Base-by-base conservation (phyloP, 2,113 vertebrate genomes). In the Axis porcinus region DNA sequence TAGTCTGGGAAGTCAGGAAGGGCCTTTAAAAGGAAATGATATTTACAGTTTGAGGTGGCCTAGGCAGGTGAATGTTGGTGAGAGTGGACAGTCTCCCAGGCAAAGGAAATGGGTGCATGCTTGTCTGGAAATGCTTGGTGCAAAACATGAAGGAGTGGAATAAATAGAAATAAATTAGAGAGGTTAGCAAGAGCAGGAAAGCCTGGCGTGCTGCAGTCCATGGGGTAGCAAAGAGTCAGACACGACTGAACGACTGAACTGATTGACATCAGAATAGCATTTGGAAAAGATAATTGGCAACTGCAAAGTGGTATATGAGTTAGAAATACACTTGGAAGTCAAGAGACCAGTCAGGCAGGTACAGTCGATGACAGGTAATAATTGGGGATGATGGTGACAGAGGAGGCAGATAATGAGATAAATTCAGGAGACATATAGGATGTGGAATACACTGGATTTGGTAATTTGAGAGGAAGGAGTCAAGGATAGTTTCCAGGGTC, bases 1-100 rank as follows among this genome's bases (percentile, higher is more conserved):
- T 93, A 57, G 50, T 93, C 55, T 79, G 54, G 64, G 86, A 94
- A 96, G 76, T 95, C 47, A 83, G 78, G 47, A 89, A 89, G 83
- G 50, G 54, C 88, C 33, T 92, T 85, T n/a, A 40, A 43, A 91
- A 89, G 54, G 89, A 94, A 92, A 64, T 58, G 50, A 23, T 43
- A 45, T 84, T 88, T 82, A 52, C n/a, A 47, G 23, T 84, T 87
- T 76, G 54, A 89, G 58, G 58, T 78, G 36, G 87, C n/a, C 36
- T 40, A 23, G 27, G 60, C 78, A 92, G 45, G 92, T 30, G 81
- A 67, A 93, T 87, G 87, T 36, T 83, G 28, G 30, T 50, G 47
- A 74, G 7, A 13, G 9, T 60, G 16, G 12, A 21, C 11, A 57
- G 25, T 95, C n/a, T 81, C 30, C 16, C 33, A 47, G 21, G 27